phyloP scores from a whole-genome alignment of 2,113 vertebrate genomes.

The Sturnus vulgaris region DNA sequence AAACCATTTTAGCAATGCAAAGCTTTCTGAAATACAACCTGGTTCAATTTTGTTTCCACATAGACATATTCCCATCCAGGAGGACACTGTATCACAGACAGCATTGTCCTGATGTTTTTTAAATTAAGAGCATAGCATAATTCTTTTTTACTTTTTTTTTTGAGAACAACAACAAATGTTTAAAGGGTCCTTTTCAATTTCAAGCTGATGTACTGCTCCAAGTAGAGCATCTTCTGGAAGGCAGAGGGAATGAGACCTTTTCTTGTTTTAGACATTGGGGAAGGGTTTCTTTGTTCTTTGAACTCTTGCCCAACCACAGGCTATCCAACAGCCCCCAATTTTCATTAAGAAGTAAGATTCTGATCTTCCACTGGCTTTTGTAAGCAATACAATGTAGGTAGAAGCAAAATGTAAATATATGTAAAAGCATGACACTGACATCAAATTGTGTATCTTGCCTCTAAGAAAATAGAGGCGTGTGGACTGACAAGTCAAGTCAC shows the following conservation, averaged over 20 bases:
- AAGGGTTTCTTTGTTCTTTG: background rate
- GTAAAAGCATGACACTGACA: background rate
- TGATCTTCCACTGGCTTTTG: background rate
- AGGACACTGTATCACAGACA: background rate
- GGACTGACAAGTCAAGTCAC: background rate
- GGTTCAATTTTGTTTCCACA: background rate
- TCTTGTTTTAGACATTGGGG: background rate
- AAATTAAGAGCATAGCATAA: background rate
- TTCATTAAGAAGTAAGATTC: background rate
- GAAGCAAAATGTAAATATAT: background rate
- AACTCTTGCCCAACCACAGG: background rate
- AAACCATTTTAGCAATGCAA: background rate
- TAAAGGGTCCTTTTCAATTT: background rate
- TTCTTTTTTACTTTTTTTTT: background rate
- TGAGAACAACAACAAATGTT: background rate
- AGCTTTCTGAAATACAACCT: background rate
- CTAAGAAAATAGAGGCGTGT: background rate
- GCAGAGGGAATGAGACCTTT: background rate
- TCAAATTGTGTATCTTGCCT: background rate
- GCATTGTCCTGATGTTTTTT: rapidly evolving
- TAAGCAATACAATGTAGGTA: background rate
- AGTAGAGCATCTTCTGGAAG: background rate
- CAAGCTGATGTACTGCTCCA: background rate
- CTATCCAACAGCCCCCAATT: background rate
- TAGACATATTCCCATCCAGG: background rate